These are phyloP conservation scores for Dolichomitus sp. DNA, from an alignment of 2,888 invertebrate genomes.

Conservation along the genomic window DNA sequence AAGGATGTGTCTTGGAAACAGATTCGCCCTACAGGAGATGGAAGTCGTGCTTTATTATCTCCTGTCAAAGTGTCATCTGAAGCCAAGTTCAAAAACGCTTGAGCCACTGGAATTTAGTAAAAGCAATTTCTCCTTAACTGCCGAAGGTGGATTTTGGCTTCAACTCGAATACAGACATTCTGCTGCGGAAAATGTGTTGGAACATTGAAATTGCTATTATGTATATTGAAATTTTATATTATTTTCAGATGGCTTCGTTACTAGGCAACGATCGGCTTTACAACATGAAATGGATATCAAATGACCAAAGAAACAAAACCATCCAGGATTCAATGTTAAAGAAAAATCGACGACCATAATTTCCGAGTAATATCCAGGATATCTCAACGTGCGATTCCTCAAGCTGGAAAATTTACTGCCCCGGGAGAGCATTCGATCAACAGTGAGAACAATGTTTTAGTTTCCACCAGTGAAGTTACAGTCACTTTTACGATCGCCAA, in stretches of 20 bases:
- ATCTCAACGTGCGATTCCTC: not conserved
- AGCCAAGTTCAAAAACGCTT: slow-evolving; percentile 61
- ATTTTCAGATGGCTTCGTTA: not conserved
- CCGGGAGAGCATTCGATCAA: slow-evolving; percentile 50
- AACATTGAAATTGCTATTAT: too few species aligned
- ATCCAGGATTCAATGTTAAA: not conserved
- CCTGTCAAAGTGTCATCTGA: slow-evolving; percentile 61
- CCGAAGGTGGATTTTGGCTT: slow-evolving; percentile 73
- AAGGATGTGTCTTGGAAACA: slow-evolving; percentile 80
- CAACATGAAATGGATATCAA: not conserved
- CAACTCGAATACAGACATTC: too few species aligned
- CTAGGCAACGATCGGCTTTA: not conserved
- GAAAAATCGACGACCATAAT: slow-evolving; percentile 48
- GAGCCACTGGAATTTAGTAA: slow-evolving; percentile 64
- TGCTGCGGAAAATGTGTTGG: too few species aligned
- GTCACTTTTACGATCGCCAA: not conserved
- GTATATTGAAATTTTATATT: not conserved
- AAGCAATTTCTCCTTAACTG: slow-evolving; percentile 32
- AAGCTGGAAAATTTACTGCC: slow-evolving; percentile 37
- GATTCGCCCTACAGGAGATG: slow-evolving; percentile 71
- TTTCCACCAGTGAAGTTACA: slow-evolving; percentile 7
- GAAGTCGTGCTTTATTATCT: slow-evolving; percentile 71
- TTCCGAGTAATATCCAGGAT: not conserved
- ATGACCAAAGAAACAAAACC: not conserved
- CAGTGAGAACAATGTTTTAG: slow-evolving; percentile 30